A percentile compares a stretch with the other conserved stretches of the same genome.
Evolutionary conservation across 2,797 vertebrate species (phyloP).

Genomic region (Denticeps clupeoides): DNA sequence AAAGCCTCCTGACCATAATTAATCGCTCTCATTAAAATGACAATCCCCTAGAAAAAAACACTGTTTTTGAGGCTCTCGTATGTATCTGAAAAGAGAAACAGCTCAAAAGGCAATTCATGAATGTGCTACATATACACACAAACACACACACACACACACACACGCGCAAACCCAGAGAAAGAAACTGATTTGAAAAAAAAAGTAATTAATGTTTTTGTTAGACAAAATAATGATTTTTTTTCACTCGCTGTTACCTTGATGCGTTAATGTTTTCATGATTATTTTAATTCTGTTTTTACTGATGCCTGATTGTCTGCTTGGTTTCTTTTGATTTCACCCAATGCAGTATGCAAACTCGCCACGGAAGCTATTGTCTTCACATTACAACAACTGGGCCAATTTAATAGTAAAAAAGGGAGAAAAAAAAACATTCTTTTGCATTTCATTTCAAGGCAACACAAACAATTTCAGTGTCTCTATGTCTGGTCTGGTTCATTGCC

Average conservation of each 20-base stretch:
- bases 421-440: constrained; percentile 15
- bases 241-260: constrained; percentile 38
- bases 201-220: constrained; percentile 45
- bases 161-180: constrained; percentile 1
- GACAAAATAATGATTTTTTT: constrained; percentile 25
- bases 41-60: constrained; percentile 33
- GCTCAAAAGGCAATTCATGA: constrained; percentile 40
- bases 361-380: constrained; percentile 25
- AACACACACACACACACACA: no score
- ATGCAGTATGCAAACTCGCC: constrained; percentile 35
- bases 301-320: constrained; percentile 31
- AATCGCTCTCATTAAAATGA: constrained; percentile 42
- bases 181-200: constrained; percentile 16
- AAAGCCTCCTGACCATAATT: constrained; percentile 32
- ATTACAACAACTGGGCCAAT: no score
- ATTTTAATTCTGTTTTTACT: constrained; percentile 35
- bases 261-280: constrained; percentile 41
- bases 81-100: constrained; percentile 28
- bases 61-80: constrained; percentile 16
- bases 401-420: constrained; percentile 21
- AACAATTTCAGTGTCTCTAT: constrained; percentile 15
- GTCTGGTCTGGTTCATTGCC: constrained; percentile 10
- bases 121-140: constrained; percentile 3
- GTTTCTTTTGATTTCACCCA: constrained; percentile 29
- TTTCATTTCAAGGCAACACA: constrained; percentile 25